Conservation (phyloP, 35 echinoderm and acorn worm genomes). For the Heliocidaris erythrogramma region DNA sequence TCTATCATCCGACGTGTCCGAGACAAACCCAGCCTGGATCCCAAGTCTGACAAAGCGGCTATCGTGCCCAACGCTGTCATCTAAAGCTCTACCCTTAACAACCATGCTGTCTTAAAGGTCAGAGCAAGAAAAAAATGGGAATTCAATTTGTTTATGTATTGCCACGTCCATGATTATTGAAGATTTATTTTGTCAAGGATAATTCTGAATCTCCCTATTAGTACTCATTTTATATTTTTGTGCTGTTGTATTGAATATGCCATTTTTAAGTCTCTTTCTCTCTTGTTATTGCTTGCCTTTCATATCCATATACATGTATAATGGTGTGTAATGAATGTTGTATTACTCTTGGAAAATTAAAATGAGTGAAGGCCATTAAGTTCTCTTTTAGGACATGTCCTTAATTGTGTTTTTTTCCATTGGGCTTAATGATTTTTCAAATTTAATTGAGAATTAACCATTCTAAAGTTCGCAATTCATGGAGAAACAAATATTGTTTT, state of each 20-base stretch:
- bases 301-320: background rate
- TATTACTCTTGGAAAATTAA: too few relatives aligned
- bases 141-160: too few relatives aligned
- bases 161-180: background rate
- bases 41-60: constrained; percentile 75
- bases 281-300: background rate
- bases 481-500: too few relatives aligned
- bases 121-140: background rate
- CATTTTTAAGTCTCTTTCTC: background rate
- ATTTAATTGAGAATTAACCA: too few relatives aligned
- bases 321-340: background rate
- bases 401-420: too few relatives aligned
- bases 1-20: constrained; percentile 61
- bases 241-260: background rate
- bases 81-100: constrained; percentile 29
- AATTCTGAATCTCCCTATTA: background rate
- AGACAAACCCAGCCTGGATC: constrained; percentile 72
- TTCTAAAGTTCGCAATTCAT: too few relatives aligned
- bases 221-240: background rate
- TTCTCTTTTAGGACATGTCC: too few relatives aligned
- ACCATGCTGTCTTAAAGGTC: background rate
- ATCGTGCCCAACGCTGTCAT: constrained; percentile 76
- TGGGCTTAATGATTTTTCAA: too few relatives aligned
- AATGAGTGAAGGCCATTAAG: too few relatives aligned
- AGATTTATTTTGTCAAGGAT: background rate